phyloP scores from a whole-genome alignment of 2,113 vertebrate species.

The Romanogobio albipinnatus region DNA sequence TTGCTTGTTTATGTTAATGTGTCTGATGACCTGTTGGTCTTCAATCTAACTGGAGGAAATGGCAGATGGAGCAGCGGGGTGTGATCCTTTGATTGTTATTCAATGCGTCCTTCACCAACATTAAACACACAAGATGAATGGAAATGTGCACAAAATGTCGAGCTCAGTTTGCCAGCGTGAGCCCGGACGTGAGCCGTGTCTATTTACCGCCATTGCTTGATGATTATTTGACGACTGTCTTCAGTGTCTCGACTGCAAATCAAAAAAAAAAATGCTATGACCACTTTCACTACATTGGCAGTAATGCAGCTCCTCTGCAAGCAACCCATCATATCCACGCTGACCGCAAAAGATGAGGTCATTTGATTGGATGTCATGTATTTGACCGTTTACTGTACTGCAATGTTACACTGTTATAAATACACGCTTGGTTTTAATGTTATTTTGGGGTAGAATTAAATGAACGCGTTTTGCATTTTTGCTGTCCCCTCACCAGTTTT shows the following conservation, averaged over 20 bases:
- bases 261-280: too few relatives aligned
- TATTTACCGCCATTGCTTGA: neutral
- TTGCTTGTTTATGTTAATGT: conserved; percentile 79
- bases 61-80: conserved; percentile 72
- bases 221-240: neutral
- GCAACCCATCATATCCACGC: too few relatives aligned
- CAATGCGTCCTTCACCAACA: conserved; percentile 65
- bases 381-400: too few relatives aligned
- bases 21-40: conserved; percentile 74
- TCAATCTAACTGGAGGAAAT: conserved; percentile 72
- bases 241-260: neutral
- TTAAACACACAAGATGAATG: conserved; percentile 63
- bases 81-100: conserved; percentile 72
- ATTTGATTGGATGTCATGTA: too few relatives aligned
- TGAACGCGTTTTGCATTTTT: too few relatives aligned
- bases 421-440: too few relatives aligned
- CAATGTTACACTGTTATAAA: too few relatives aligned
- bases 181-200: neutral
- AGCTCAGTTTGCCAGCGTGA: neutral
- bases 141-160: conserved; percentile 43
- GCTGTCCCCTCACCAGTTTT: too few relatives aligned
- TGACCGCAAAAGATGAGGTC: too few relatives aligned
- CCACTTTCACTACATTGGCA: too few relatives aligned
- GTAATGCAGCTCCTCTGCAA: too few relatives aligned
- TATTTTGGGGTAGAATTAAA: too few relatives aligned